These are phyloP conservation scores for Cataglyphis livida DNA, from an alignment of 2,888 invertebrate genomes.

Conservation along the genomic window DNA sequence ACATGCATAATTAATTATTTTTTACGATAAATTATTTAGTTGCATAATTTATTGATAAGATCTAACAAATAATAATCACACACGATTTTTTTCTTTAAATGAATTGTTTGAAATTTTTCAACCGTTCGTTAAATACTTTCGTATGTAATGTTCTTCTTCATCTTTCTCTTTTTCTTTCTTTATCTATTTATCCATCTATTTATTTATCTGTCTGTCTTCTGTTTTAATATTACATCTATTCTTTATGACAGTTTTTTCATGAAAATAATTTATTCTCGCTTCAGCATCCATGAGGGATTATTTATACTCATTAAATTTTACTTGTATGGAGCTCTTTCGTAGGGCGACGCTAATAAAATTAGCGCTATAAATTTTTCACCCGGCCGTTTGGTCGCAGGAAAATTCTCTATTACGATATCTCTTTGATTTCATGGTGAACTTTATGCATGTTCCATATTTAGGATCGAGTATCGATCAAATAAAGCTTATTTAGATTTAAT, in stretches of 20 bases:
- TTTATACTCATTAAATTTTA: slow-evolving; percentile 51
- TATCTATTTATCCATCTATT: not conserved
- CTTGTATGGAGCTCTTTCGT: slow-evolving; percentile 14
- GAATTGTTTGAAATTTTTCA: slow-evolving; percentile 22
- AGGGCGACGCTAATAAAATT: slow-evolving; percentile 24
- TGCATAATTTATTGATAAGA: not conserved
- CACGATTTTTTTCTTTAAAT: not conserved
- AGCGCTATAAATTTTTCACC: slow-evolving; percentile 29
- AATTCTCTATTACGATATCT: slow-evolving; percentile 17
- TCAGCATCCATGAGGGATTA: slow-evolving; percentile 34
- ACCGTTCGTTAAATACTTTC: slow-evolving; percentile 38
- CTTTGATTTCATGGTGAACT: slow-evolving; percentile 17
- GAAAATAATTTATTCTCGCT: slow-evolving; percentile 27
- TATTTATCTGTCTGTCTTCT: not conserved
- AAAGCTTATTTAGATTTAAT: slow-evolving; percentile 44
- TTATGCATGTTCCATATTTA: not conserved
- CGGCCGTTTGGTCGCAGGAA: not conserved
- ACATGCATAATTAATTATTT: not conserved
- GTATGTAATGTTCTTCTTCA: slow-evolving; percentile 25
- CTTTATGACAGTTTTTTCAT: slow-evolving; percentile 26
- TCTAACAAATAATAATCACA: not conserved
- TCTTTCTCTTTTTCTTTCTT: not conserved
- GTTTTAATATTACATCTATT: slow-evolving; percentile 14
- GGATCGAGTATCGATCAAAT: slow-evolving; percentile 3
- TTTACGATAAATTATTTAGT: not conserved